Conservation (phyloP, 2,888 invertebrate species). For the Pseudococcus viburni region DNA sequence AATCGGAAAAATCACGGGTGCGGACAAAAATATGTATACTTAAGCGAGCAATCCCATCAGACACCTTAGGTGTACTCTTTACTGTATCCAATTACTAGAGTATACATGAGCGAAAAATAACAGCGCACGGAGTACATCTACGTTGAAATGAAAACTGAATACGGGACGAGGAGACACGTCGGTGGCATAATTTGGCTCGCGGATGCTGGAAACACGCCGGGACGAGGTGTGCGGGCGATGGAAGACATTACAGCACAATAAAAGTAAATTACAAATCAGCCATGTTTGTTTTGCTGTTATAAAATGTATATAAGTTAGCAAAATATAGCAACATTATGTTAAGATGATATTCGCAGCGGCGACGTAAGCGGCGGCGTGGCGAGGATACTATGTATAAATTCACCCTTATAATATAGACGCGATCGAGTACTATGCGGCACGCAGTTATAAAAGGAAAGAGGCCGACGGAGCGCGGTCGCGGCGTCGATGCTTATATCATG, state of each 20-base stretch:
- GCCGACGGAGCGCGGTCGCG: neutral
- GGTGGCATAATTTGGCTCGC: too few relatives aligned
- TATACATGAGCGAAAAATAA: too few relatives aligned
- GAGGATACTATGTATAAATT: slow-evolving; percentile 27
- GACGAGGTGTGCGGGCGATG: neutral
- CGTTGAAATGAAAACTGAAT: too few relatives aligned
- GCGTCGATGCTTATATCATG: slow-evolving; percentile 55
- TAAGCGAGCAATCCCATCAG: neutral
- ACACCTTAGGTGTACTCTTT: neutral
- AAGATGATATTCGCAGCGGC: slow-evolving; percentile 43
- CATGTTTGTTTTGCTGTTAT: slow-evolving; percentile 62
- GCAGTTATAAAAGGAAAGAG: neutral
- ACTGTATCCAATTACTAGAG: neutral
- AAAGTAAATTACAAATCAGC: slow-evolving; percentile 58
- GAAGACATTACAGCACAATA: slow-evolving; percentile 30
- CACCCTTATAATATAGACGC: slow-evolving; percentile 1
- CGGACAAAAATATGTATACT: neutral
- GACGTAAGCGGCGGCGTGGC: neutral
- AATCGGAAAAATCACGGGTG: neutral
- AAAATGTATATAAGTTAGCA: slow-evolving; percentile 38
- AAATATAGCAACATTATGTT: slow-evolving; percentile 62
- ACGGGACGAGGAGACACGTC: too few relatives aligned
- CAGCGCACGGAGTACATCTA: too few relatives aligned
- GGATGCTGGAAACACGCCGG: too few relatives aligned
- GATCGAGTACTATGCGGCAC: neutral